Evolutionary conservation across 2,113 vertebrate genomes (phyloP), one percentile per base, ranked within the genome.

Genomic region (Bombycilla garrulus): DNA sequence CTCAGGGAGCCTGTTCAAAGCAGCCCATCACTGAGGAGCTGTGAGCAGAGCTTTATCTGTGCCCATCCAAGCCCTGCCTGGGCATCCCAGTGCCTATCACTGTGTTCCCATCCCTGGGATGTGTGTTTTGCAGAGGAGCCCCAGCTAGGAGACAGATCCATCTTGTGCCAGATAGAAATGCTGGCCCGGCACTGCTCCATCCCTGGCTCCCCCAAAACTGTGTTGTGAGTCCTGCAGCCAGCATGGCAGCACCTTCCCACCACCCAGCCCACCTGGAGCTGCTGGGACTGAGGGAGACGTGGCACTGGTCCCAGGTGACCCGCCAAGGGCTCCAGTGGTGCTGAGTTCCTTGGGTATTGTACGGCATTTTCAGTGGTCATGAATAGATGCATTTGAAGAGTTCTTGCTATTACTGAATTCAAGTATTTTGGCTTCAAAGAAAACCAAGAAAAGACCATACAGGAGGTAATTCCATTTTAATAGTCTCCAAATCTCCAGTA

Each of bases 81-180:
- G 51, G 29, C 5, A 2, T 13, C n/a, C 38, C 19, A 1, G 11
- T 31, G 53, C 47, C 42, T 19, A 45, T 54, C 18, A 0, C 17
- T 29, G 3, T 2, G 3, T 62, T 57, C 16, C 53, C 2, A 9
- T 10, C 6, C 3, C 12, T 5, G 3, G 17, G 29, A 71, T 40
- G 6, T 86, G 95, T 94, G 70, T 82, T 95, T 97, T 98, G 61
- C 98, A 99, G 99, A 99, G 80, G 98, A 99, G 86, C 98, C 98
- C 2, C 99, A 98, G 17, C 89, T 95, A 25, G 98, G 98, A 84
- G 99, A 99, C 96, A 99, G 98, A 61, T 99, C 99, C 24, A 99
- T 99, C 93, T 99, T 99, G 97, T 99, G 53, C 53, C 21, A 13
- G 36, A 53, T 14, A 28, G 35, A 40, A 71, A 28, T 8, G 50